Percentiles rank a stretch among this genome's conserved stretches.
These are phyloP conservation scores for Sylvia atricapilla DNA, from an alignment of 2,113 vertebrate genomes.

Conservation along the genomic window DNA sequence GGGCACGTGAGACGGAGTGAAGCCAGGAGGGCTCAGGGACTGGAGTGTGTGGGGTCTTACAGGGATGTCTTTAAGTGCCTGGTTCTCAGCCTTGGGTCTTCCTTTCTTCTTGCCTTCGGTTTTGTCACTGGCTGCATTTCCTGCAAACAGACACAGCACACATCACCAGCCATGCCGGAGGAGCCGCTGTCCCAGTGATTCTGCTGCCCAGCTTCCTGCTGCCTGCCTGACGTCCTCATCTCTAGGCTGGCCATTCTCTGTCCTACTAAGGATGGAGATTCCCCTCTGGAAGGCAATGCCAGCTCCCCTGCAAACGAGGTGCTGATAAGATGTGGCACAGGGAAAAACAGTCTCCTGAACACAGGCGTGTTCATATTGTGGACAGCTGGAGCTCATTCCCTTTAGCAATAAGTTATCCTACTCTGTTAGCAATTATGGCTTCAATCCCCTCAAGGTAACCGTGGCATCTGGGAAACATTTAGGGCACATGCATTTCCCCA, in stretches of 20 bases:
- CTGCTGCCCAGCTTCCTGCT: not conserved
- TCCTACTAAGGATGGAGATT: not conserved
- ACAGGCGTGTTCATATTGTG: not conserved
- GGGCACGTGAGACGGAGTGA: rapidly evolving
- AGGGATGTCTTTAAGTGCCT: slow-evolving; percentile 90
- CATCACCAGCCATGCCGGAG: rapidly evolving
- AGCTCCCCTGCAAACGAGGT: not conserved
- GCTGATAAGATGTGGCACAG: not conserved
- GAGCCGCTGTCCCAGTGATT: rapidly evolving
- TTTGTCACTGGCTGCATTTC: slow-evolving; percentile 80
- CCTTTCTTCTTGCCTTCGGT: slow-evolving; percentile 90
- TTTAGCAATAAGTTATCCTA: not conserved
- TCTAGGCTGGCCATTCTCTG: not conserved
- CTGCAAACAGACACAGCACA: slow-evolving; percentile 53
- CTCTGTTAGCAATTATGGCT: not conserved
- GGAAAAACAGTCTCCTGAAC: not conserved
- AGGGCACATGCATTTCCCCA: not conserved
- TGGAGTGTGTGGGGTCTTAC: slow-evolving; percentile 73
- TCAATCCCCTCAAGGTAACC: not conserved
- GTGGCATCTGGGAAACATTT: not conserved
- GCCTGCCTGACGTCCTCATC: rapidly evolving
- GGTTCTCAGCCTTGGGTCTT: slow-evolving; percentile 86
- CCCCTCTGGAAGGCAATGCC: not conserved
- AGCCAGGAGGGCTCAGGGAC: not conserved
- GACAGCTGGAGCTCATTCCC: slow-evolving; percentile 1